Conservation (phyloP, 2,888 invertebrate genomes). For the Tipula vernalis region DNA sequence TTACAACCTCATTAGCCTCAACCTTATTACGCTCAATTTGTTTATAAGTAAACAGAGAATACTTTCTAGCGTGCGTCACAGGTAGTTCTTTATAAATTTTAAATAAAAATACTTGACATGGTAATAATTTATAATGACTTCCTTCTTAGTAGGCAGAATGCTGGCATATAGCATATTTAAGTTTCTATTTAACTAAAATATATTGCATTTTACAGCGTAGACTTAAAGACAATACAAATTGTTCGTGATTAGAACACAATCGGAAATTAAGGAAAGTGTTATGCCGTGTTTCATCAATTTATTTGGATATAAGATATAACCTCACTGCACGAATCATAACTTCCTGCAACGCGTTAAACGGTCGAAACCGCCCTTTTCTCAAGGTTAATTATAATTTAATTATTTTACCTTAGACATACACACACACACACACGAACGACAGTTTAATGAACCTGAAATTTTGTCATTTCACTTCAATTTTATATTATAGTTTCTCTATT, state of each 20-base stretch:
- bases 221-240: neutral
- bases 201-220: neutral
- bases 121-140: neutral
- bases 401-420: neutral
- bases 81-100: neutral
- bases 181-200: neutral
- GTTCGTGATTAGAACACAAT: neutral
- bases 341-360: neutral
- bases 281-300: neutral
- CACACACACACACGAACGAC: neutral
- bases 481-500: neutral
- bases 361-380: neutral
- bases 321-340: neutral
- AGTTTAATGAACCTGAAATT: neutral
- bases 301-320: neutral
- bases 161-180: neutral
- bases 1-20: too few species aligned
- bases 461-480: neutral
- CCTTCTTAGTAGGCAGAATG: neutral
- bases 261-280: neutral
- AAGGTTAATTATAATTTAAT: neutral
- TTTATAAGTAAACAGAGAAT: too few species aligned
- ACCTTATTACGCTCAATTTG: too few species aligned
- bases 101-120: neutral
- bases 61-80: neutral